These are phyloP conservation scores for Atherinomorus stipes DNA, from an alignment of 2,113 vertebrate genomes.

Conservation along the genomic window DNA sequence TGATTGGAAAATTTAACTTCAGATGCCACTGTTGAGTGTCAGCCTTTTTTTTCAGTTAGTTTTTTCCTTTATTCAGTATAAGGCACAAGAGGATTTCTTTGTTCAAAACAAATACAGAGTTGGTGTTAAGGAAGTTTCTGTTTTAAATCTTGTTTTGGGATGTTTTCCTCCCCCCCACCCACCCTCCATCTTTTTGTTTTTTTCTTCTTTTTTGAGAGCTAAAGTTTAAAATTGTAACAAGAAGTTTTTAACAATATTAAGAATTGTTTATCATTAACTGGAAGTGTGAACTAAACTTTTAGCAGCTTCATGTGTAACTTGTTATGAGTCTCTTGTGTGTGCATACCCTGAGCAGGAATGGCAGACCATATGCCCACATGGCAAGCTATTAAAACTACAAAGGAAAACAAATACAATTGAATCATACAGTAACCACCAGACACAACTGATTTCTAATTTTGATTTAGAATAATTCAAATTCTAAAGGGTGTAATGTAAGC, in stretches of 20 bases:
- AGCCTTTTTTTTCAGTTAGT: too few species aligned
- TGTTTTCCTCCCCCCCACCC: neutral
- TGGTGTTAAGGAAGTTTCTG: too few species aligned
- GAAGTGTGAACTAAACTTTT: neutral
- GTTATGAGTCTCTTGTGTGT: neutral
- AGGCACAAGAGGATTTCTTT: too few species aligned
- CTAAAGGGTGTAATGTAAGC: neutral
- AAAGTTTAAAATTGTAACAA: neutral
- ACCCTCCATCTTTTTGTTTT: neutral
- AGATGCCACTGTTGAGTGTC: too few species aligned
- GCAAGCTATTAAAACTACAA: neutral
- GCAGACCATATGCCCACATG: neutral
- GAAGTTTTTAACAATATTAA: conserved; percentile 2
- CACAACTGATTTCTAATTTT: neutral
- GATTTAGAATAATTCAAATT: neutral
- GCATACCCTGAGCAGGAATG: neutral
- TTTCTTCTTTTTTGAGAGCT: neutral
- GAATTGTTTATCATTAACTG: neutral
- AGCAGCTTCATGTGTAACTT: neutral
- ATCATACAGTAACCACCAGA: too few species aligned
- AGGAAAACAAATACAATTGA: neutral
- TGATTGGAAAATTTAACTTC: too few species aligned
- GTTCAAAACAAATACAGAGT: too few species aligned
- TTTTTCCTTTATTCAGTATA: too few species aligned
- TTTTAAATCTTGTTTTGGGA: neutral